Conservation (phyloP, 2,888 invertebrate species). For the Dynastes tityus region DNA sequence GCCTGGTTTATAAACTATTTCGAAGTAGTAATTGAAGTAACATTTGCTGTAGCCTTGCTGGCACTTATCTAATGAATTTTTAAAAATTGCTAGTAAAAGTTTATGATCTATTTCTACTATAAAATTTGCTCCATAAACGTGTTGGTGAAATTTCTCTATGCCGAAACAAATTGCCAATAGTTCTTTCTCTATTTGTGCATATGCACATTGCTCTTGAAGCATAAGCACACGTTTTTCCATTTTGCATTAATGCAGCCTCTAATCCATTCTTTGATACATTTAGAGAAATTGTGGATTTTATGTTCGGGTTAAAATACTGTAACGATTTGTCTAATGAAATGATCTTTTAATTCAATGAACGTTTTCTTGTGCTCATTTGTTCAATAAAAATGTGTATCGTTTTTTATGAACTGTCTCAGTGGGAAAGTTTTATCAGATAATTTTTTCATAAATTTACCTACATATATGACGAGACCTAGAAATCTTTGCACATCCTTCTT, state of each 20-base stretch:
- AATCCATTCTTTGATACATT: conserved; percentile 59
- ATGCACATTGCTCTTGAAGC: conserved; percentile 58
- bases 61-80: conserved; percentile 56
- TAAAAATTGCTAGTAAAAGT: conserved; percentile 56
- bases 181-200: conserved; percentile 62
- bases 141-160: conserved; percentile 56
- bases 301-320: conserved; percentile 44
- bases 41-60: conserved; percentile 56
- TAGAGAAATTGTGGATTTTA: conserved; percentile 53
- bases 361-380: neutral
- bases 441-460: conserved; percentile 29
- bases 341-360: conserved; percentile 27
- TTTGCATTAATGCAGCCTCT: conserved; percentile 58
- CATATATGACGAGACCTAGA: conserved; percentile 31
- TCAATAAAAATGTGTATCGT: conserved; percentile 13
- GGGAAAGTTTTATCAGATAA: conserved; percentile 20
- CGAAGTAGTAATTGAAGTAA: conserved; percentile 36
- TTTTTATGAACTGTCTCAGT: conserved; percentile 3
- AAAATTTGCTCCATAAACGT: conserved; percentile 57
- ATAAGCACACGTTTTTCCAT: conserved; percentile 58
- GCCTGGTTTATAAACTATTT: too few relatives aligned
- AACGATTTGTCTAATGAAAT: conserved; percentile 9
- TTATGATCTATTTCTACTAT: conserved; percentile 61
- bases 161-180: conserved; percentile 56
- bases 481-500: conserved; percentile 43